Evolutionary conservation across 2,888 invertebrate genomes (phyloP), one percentile per base, ranked within the genome.

Genomic region (Polymixis flavicincta): DNA sequence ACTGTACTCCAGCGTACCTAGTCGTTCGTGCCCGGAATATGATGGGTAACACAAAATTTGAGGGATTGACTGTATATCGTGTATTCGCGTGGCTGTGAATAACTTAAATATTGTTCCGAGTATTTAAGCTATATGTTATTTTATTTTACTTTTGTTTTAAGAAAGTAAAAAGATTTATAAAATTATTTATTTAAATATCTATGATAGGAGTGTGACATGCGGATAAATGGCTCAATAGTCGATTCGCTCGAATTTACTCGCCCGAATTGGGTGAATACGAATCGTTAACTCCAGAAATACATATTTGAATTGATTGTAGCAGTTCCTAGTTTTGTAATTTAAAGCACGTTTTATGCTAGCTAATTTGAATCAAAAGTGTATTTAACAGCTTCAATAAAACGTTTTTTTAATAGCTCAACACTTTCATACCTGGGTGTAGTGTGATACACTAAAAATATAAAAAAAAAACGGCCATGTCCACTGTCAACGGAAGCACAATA

Each of bases 1-100:
- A 79, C 68, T 83, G 83, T 77, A 80, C 80, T 63, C 74, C 77
- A 79, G 37, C 67, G 76, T 87, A 86, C 75, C 67, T 71, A 65
- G 73, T 69, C 32, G 48, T 76, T 75, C 70, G 80, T 71, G 78
- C 66, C 71, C 65, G n/a, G 82, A 78, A 80, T 87, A 55, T 76
- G 66, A 74, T 68, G 76, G 42, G 50, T 78, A 66, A 73, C 76
- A 22, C 28, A 68, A 59, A 64, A 57, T 76, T 73, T 84, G 70
- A 57, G 72, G 71, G 71, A 80, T 84, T 64, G 81, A 70, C 70
- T 70, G 84, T 84, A 75, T 52, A 52, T 64, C 37, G 61, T 54
- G 57, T 48, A 59, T 55, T 69, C 25, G 60, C 42, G 71, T 64
- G 67, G 63, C 42, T 65, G 14, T 60, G 83, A 71, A 80, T 78